phyloP scores from a whole-genome alignment of 2,888 invertebrate species.

The Melikaiella ostensackeni region DNA sequence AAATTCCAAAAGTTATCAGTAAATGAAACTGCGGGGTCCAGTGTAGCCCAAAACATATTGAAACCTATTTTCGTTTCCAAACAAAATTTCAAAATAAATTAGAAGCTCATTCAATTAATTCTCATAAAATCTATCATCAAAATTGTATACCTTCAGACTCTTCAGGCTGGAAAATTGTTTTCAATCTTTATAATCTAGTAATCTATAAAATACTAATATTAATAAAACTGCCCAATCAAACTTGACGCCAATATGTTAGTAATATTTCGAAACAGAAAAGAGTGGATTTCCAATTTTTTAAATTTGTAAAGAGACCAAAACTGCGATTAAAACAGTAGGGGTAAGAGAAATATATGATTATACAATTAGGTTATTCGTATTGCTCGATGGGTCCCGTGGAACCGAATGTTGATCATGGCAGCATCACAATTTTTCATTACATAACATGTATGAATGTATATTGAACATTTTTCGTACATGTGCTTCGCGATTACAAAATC shows the following conservation, averaged over 20 bases:
- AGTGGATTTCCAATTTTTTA: background rate
- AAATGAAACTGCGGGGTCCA: background rate
- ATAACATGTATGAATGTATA: slow-evolving; percentile 61
- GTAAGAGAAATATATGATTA: background rate
- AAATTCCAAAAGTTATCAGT: background rate
- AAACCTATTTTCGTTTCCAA: background rate
- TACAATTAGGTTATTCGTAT: background rate
- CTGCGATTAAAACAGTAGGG: background rate
- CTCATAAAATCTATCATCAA: background rate
- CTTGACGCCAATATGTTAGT: background rate
- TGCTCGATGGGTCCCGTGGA: background rate
- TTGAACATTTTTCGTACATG: slow-evolving; percentile 43
- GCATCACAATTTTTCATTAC: slow-evolving; percentile 67
- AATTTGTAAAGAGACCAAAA: background rate
- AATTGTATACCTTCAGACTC: background rate
- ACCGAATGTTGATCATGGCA: slow-evolving; percentile 58
- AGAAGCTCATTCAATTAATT: background rate
- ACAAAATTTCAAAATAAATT: background rate
- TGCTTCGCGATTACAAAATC: slow-evolving; percentile 8
- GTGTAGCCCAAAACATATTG: background rate
- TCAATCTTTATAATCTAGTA: background rate
- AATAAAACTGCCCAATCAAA: background rate
- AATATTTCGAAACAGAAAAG: background rate
- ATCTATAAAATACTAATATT: background rate
- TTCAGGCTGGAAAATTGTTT: too few species aligned